Evolutionary conservation across 2,113 vertebrate species (phyloP).

Genomic region (Nicator chloris): DNA sequence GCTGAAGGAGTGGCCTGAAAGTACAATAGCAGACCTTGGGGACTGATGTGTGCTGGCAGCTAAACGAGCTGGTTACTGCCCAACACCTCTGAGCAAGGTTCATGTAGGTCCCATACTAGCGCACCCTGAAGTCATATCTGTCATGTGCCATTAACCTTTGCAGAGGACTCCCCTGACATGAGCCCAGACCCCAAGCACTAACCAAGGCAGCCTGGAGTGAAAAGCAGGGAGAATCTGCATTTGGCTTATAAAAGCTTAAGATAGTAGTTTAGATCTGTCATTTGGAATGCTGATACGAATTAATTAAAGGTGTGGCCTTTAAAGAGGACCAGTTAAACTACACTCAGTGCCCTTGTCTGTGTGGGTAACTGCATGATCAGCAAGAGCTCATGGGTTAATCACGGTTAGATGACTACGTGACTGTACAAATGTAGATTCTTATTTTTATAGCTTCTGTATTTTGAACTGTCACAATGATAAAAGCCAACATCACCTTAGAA

Average conservation of each 20-base stretch:
- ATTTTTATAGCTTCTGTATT: neutral
- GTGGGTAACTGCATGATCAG: neutral
- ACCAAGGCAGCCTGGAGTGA: neutral
- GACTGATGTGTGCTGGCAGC: neutral
- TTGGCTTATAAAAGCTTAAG: neutral
- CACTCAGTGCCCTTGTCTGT: neutral
- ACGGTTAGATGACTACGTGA: neutral
- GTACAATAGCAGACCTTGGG: neutral
- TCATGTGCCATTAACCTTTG: neutral
- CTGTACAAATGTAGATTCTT: neutral
- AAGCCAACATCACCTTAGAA: neutral
- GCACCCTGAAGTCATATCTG: accelerated
- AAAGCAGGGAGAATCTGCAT: neutral
- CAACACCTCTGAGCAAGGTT: neutral
- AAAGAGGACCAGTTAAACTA: neutral
- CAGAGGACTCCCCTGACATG: neutral
- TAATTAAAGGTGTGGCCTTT: neutral
- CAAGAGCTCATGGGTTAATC: neutral
- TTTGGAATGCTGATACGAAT: neutral
- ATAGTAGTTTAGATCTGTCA: neutral
- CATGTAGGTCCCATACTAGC: accelerated
- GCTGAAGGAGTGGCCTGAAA: neutral
- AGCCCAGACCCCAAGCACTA: neutral
- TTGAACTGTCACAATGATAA: neutral
- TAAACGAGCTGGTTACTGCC: neutral